Evolutionary conservation across 1,140 invertebrate genomes (phyloP), one percentile per base, ranked within the genome.

Genomic region (Bombus superbus): DNA sequence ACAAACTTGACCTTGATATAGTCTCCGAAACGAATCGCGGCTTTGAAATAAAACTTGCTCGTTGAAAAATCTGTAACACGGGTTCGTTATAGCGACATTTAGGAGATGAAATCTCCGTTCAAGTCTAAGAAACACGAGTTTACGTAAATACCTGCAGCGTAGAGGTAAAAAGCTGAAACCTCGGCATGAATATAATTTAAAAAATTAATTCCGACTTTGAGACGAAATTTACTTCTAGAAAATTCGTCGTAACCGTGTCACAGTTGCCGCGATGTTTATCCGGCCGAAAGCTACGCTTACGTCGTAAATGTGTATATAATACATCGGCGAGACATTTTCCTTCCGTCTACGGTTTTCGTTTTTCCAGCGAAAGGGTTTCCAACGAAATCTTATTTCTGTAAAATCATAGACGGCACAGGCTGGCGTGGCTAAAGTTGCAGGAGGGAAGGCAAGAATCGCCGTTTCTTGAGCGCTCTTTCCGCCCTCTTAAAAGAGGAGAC

Each of bases 401-500:
- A 79, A 69, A 84, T 84, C 78, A 68, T 76, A 78, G 66, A n/a
- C 81, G 35, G 22, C 35, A 22, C 47, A 22, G 25, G 10, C 0
- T 11, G 42, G 42, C 35, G 44, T 69, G 32, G 9, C 10, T 28
- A 11, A 6, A 53, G 53, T n/a, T 66, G 22, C 28, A 15, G 3
- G 13, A 13, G 32, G 11, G 4, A 77, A 42, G 44, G 32, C 22
- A 81, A 68, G 78, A 35, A 35, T 42, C 28, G 35, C 57, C 83
- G 84, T 75, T 85, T 69, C 71, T 74, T 59, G 84, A 73, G 59
- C 44, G 22, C 71, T 44, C 71, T 81, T 59, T 73, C 47, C 78
- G 28, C n/a, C 35, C 71, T 57, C 78, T 75, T 64, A 57, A 79
- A 71, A 76, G 22, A 15, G 86, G 35, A 64, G 79, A 78, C 44